These are phyloP conservation scores for Gymnogyps californianus DNA, from an alignment of 2,113 vertebrate genomes.

Conservation along the genomic window DNA sequence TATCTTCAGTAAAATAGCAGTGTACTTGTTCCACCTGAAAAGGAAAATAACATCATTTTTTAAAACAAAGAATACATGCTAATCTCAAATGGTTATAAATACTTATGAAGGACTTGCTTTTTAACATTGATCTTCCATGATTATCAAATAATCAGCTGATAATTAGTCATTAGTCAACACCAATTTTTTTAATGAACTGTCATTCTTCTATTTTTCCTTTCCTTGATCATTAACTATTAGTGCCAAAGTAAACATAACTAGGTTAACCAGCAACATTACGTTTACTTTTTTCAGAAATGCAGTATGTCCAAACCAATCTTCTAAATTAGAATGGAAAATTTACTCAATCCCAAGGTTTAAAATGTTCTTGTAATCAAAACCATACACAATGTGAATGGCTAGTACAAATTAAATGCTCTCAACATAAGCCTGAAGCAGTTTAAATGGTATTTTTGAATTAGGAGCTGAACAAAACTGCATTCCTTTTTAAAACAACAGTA, in stretches of 20 bases:
- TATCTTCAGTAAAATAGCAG: background rate
- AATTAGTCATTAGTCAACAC: background rate
- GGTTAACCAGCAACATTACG: background rate
- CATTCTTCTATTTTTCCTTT: background rate
- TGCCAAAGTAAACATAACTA: background rate
- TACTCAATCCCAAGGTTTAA: background rate
- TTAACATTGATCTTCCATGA: background rate
- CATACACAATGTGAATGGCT: background rate
- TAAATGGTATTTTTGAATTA: background rate
- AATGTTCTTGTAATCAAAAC: background rate
- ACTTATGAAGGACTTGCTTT: background rate
- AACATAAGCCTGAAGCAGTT: background rate
- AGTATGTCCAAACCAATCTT: background rate
- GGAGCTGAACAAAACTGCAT: background rate
- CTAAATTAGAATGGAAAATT: background rate
- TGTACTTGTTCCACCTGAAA: background rate
- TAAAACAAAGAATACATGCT: background rate
- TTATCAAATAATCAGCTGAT: background rate
- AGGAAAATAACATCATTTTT: background rate
- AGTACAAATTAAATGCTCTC: background rate
- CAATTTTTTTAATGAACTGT: background rate
- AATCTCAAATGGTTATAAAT: background rate
- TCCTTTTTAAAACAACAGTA: background rate
- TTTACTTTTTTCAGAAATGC: background rate
- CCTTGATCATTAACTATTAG: background rate